Percentiles rank a stretch among this genome's conserved stretches.
Evolutionary conservation across 2,113 vertebrate species (phyloP).

Genomic region (Panthera tigris): DNA sequence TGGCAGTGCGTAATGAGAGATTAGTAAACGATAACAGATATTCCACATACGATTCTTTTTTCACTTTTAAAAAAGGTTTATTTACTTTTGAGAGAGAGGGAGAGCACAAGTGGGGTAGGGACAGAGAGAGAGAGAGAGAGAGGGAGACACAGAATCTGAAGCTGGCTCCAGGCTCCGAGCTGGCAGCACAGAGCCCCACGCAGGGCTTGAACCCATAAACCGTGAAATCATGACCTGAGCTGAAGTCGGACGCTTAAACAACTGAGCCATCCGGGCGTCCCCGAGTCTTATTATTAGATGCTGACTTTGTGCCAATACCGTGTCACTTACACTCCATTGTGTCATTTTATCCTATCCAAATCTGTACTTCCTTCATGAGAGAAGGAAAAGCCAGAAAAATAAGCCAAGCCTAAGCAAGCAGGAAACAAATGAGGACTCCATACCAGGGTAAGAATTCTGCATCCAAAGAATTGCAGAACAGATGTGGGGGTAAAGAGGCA

Average conservation of each 20-base stretch:
- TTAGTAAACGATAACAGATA: background rate
- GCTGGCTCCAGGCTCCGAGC: too few relatives aligned
- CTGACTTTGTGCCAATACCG: background rate
- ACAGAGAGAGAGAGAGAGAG: too few relatives aligned
- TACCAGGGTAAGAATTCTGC: background rate
- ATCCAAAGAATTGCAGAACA: background rate
- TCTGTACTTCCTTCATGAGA: background rate
- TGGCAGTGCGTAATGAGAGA: background rate
- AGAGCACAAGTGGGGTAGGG: too few relatives aligned
- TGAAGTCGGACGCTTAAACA: too few relatives aligned
- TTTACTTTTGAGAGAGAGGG: too few relatives aligned
- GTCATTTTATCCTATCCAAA: background rate
- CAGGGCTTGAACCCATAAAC: too few relatives aligned
- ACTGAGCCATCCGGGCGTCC: too few relatives aligned
- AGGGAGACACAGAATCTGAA: too few relatives aligned
- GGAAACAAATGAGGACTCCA: background rate
- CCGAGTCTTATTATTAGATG: background rate
- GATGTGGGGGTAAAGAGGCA: accelerated
- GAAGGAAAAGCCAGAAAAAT: background rate
- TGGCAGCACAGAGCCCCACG: too few relatives aligned
- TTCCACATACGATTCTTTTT: background rate
- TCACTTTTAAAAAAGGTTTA: too few relatives aligned
- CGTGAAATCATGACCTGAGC: too few relatives aligned
- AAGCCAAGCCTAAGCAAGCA: background rate
- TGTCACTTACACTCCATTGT: background rate